Base-by-base conservation (phyloP, 2,797 vertebrate species). In the Microchirus variegatus region DNA sequence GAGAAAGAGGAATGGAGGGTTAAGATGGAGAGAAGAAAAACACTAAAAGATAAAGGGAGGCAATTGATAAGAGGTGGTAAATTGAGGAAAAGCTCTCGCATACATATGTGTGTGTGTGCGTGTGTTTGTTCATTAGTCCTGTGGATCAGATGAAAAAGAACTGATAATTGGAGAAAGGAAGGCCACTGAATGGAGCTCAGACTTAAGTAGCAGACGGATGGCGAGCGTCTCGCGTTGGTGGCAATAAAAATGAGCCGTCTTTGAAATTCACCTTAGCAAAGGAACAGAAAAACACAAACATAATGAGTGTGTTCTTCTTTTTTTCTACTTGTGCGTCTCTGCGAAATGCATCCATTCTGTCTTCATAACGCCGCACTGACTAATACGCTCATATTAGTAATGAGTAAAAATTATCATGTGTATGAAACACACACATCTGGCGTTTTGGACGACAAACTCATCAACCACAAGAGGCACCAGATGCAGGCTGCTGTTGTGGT, bases 11-110 rank as follows among this genome's bases (percentile, higher is more conserved):
- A 53, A 59, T 51, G 45, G 5, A 47, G 37, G 67, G 62, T 62
- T 67, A 60, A 65, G 72, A 73, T 62, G 62, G 56, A 68, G 59
- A 74, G 75, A 67, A 70, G 61, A 80, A 77, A 77, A 78, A 64
- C 68, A 62, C 51, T 63, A 60, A 76, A 67, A 70, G 77, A 82
- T 82, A 81, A 75, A 75, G 73, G 63, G 71, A 82, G 69, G 59
- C 58, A 49, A 81, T 72, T 81, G 77, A 84, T 82, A 82, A 75
- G 53, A 73, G 70, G 69, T 60, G 69, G 72, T 76, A 71, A 74
- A 86, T 68, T 59, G 76, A 81, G 57, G 55, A 31, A 70, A 67
- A 50, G 46, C 67, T 53, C 22, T 42, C n/a, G n/a, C n/a, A n/a
- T n/a, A n/a, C n/a, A n/a, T n/a, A 55, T 17, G 61, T n/a, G 54